phyloP scores from a whole-genome alignment of 2,797 vertebrate genomes.

The Fratercula arctica region DNA sequence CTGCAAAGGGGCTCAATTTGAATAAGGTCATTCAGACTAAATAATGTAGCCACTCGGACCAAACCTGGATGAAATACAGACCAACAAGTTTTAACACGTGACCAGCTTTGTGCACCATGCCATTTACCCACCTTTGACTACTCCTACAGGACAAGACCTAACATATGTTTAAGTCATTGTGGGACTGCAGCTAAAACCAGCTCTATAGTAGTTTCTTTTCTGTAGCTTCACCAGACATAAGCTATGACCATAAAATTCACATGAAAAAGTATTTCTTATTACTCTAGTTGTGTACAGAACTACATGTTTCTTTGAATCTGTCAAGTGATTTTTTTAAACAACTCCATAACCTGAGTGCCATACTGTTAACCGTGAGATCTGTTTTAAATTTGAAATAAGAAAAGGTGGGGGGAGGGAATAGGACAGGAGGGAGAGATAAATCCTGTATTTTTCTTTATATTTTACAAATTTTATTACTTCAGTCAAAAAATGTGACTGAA shows the following conservation, averaged over 20 bases:
- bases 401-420: background rate
- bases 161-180: background rate
- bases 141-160: background rate
- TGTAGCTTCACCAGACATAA: background rate
- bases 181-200: background rate
- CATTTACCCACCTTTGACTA: background rate
- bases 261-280: slow-evolving; percentile 9
- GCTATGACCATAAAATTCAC: background rate
- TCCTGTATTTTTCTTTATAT: slow-evolving; percentile 75
- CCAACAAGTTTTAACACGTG: background rate
- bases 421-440: slow-evolving; percentile 62
- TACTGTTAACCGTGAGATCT: slow-evolving; percentile 65
- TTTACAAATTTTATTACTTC: slow-evolving; percentile 79
- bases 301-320: slow-evolving; percentile 41
- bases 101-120: background rate
- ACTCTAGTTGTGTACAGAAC: background rate
- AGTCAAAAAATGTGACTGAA: slow-evolving; percentile 76
- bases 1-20: background rate
- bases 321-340: slow-evolving; percentile 64
- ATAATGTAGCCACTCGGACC: background rate
- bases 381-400: slow-evolving; percentile 69
- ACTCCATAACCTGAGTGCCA: slow-evolving; percentile 62
- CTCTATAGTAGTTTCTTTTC: background rate
- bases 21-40: background rate
- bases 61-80: background rate